Evolutionary conservation across 2,113 vertebrate species (phyloP).

Genomic region (Neotoma lepida): DNA sequence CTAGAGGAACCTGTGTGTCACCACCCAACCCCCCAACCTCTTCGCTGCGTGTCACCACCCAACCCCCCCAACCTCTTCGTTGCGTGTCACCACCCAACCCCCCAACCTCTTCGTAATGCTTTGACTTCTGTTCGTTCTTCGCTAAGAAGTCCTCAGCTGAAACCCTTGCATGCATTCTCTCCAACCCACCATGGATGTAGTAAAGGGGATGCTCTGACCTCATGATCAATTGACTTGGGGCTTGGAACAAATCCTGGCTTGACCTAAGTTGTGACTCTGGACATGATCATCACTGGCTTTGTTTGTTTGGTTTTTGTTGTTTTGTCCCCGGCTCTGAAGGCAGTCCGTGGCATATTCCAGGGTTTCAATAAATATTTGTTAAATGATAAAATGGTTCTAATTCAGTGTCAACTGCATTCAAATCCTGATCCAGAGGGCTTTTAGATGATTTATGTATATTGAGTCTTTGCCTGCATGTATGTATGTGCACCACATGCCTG

Average conservation of each 20-base stretch:
- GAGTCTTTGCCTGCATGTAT: background rate
- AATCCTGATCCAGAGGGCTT: background rate
- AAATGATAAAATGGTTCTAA: background rate
- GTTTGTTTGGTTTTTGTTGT: background rate
- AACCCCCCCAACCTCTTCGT: background rate
- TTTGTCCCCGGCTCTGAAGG: background rate
- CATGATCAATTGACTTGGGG: background rate
- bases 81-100: background rate
- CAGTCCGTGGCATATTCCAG: background rate
- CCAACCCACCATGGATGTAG: background rate
- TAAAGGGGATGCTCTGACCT: background rate
- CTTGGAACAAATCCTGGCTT: background rate
- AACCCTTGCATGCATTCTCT: background rate
- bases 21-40: background rate
- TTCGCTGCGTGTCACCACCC: too few species aligned
- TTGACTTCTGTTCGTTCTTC: background rate
- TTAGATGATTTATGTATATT: background rate
- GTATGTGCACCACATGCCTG: too few species aligned
- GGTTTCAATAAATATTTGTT: conserved; percentile 58
- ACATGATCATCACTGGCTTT: background rate
- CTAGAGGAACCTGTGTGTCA: background rate
- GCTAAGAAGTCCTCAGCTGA: background rate
- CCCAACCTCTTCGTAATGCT: background rate
- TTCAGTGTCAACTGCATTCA: background rate
- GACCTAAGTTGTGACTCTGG: background rate